Evolutionary conservation across 2,888 invertebrate genomes (phyloP).

Genomic region (Drosophila borborema): DNA sequence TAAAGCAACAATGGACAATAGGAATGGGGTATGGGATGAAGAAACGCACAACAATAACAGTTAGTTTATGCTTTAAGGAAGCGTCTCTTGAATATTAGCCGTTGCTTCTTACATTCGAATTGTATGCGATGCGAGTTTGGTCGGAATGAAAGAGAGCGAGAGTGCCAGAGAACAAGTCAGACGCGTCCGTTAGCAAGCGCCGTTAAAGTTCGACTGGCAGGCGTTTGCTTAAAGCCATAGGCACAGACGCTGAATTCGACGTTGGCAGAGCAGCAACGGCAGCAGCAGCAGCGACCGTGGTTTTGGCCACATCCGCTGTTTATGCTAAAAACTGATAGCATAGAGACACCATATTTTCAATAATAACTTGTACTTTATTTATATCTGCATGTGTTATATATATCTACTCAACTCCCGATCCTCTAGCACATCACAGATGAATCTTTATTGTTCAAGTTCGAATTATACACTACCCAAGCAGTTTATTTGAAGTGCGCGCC

Average conservation of each 20-base stretch:
- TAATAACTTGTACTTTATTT: not conserved
- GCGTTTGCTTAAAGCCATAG: slow-evolving; percentile 49
- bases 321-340: not conserved
- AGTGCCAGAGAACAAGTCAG: slow-evolving; percentile 43
- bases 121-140: slow-evolving; percentile 21
- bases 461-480: not conserved
- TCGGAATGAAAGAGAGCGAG: slow-evolving; percentile 12
- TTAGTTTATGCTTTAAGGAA: slow-evolving; percentile 39
- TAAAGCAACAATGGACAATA: slow-evolving; percentile 29
- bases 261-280: slow-evolving; percentile 33
- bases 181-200: slow-evolving; percentile 71
- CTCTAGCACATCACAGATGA: not conserved
- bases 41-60: slow-evolving; percentile 8
- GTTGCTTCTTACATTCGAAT: slow-evolving; percentile 53
- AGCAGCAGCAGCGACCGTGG: not conserved
- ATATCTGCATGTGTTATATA: not conserved
- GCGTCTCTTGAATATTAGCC: slow-evolving; percentile 34
- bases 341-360: not conserved
- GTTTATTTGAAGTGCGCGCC: slow-evolving; percentile 12
- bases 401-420: not conserved
- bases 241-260: slow-evolving; percentile 38
- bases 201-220: slow-evolving; percentile 68
- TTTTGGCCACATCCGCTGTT: not conserved
- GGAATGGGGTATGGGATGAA: slow-evolving; percentile 1
- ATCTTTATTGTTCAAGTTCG: not conserved